Base-by-base conservation (phyloP, 2,113 vertebrate genomes). In the Atractosteus spatula region DNA sequence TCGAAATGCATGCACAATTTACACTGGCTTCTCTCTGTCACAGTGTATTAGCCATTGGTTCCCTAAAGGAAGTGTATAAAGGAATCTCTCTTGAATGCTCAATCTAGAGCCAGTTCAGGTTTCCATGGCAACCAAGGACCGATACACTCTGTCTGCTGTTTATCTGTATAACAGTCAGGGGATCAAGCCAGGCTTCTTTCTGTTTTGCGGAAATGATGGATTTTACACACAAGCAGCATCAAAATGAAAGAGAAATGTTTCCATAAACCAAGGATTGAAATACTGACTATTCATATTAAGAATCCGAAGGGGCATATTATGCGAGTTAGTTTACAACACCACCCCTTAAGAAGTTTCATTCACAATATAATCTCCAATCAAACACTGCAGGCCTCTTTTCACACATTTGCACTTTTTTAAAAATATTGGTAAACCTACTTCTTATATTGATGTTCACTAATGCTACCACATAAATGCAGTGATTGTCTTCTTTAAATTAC, bases 41-140 rank as follows among this genome's bases (percentile, higher is more conserved):
- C 63, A 41, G 14, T n/a, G 6, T 62, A 63, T 29, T 45, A 16
- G 65, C 8, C 16, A 69, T 45, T 78, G 72, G 8, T 80, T 59
- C 72, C 61, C 54, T 64, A 69, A 76, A 71, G 78, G 4, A 17
- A 69, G 75, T 65, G 11, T 69, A 69, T 78, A 83, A 87, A 80
- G 51, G 71, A 78, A 81, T 74, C 74, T 79, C 79, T 79, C 80
- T 82, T 83, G 71, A 71, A 79, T 70, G 76, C 75, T 71, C 78
- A 71, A 78, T 84, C 81, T 80, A 84, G 85, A 73, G 41, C 75
- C 62, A 41, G n/a, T 71, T 80, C 77, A 44, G 55, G 84, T 91
- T 85, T 66, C 82, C 78, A 88, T 82, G 84, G 86, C 74, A 89
- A 89, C 89, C 72, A 73, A 71, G 83, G 75, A 80, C 75, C 70